A percentile compares a stretch with the other conserved stretches of the same genome.
Evolutionary conservation across 2,888 invertebrate genomes (phyloP).

Genomic region (Aporophyla nigra): DNA sequence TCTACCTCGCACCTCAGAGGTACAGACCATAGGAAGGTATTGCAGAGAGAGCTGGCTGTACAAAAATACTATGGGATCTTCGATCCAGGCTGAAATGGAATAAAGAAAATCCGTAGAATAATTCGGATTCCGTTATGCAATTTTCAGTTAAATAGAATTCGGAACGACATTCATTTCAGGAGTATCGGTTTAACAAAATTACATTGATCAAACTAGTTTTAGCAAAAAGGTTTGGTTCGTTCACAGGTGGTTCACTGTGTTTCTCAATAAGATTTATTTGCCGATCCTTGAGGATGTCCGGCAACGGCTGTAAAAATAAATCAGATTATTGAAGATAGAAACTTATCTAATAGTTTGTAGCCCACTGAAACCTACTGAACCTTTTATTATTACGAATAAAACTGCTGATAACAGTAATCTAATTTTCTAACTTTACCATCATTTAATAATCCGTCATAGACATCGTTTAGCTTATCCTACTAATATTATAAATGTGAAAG

Average conservation of each 20-base stretch:
- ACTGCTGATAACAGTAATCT: not conserved
- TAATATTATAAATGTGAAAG: too few relatives aligned
- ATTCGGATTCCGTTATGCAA: not conserved
- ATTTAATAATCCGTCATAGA: constrained; percentile 1
- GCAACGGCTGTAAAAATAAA: not conserved
- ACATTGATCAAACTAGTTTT: constrained; percentile 1
- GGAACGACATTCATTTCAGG: not conserved
- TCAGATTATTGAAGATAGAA: constrained; percentile 4
- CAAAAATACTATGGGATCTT: not conserved
- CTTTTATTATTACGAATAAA: not conserved
- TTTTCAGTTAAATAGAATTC: not conserved
- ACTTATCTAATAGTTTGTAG: not conserved
- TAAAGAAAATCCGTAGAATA: not conserved
- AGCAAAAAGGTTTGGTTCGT: not conserved
- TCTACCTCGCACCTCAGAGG: not conserved
- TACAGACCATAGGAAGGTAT: not conserved
- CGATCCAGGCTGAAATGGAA: not conserved
- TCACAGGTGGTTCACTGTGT: not conserved
- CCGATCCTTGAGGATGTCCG: not conserved
- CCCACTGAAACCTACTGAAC: too few relatives aligned
- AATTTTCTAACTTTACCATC: not conserved
- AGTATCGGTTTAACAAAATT: not conserved
- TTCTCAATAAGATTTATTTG: constrained; percentile 22
- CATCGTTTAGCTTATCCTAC: not conserved
- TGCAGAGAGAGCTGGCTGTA: not conserved